These are phyloP conservation scores for Pachymerium ferrugineum DNA, from an alignment of 2,888 invertebrate species.

Conservation along the genomic window DNA sequence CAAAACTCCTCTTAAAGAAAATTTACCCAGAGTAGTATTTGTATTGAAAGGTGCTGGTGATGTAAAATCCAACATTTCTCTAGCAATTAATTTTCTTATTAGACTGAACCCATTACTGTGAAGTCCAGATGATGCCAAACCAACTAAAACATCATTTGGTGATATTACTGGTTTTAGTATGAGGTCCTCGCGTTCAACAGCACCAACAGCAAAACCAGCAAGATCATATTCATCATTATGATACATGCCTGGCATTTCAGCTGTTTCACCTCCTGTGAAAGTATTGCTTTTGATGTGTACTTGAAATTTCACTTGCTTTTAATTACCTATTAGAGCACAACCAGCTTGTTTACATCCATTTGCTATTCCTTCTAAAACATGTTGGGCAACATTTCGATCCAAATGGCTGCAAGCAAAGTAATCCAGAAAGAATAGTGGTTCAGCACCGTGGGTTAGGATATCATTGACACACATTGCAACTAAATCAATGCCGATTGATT, in stretches of 20 bases:
- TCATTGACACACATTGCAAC: constrained; percentile 99
- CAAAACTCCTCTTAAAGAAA: not conserved
- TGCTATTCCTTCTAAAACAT: constrained; percentile 78
- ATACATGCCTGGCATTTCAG: constrained; percentile 96
- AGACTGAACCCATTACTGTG: constrained; percentile 94
- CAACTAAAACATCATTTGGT: constrained; percentile 74
- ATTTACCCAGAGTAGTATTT: constrained; percentile 35
- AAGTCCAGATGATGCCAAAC: constrained; percentile 79
- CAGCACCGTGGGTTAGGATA: constrained; percentile 88
- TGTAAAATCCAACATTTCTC: constrained; percentile 40
- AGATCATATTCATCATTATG: constrained; percentile 81
- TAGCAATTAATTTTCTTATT: constrained; percentile 69
- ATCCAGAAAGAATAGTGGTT: constrained; percentile 92
- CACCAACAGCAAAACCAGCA: constrained; percentile 93
- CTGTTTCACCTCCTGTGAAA: constrained; percentile 80
- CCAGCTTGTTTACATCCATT: constrained; percentile 79
- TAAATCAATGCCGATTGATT: constrained; percentile 84
- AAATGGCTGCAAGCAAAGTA: constrained; percentile 90
- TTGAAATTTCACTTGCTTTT: not conserved
- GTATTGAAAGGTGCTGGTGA: constrained; percentile 38
- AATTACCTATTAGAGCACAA: constrained; percentile 78
- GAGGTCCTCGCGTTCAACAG: constrained; percentile 70
- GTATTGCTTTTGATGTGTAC: not conserved
- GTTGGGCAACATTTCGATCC: constrained; percentile 66
- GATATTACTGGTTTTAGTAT: constrained; percentile 65